Evolutionary conservation across 53 echinoderm and acorn worm genomes (phyloP).

Genomic region (Glandiceps talaboti): DNA sequence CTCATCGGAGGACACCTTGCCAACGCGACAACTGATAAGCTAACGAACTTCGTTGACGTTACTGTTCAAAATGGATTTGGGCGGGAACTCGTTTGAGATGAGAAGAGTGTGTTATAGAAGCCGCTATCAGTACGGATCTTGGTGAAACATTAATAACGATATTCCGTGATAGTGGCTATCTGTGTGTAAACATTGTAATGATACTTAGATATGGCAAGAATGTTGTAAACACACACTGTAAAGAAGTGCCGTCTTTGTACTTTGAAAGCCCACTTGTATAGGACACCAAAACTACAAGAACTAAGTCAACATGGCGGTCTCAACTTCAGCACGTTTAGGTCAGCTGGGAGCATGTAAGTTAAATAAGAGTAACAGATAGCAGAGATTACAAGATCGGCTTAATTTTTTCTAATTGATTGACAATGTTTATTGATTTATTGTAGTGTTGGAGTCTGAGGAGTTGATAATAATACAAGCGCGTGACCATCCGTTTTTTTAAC

Average conservation of each 20-base stretch:
- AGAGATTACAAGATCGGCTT: background rate
- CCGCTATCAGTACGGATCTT: background rate
- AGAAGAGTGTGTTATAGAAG: background rate
- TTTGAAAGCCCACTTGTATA: background rate
- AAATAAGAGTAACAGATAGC: background rate
- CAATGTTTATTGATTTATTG: background rate
- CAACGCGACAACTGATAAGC: too few species aligned
- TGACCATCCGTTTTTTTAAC: too few species aligned
- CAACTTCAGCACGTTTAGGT: background rate
- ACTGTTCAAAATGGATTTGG: background rate
- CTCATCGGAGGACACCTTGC: too few species aligned
- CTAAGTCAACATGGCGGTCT: background rate
- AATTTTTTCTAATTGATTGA: background rate
- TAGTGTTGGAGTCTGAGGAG: too few species aligned
- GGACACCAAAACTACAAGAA: background rate
- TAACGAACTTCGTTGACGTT: too few species aligned
- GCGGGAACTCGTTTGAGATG: too few species aligned
- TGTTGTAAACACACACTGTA: background rate
- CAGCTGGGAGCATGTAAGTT: background rate
- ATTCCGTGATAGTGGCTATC: background rate
- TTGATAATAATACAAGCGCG: too few species aligned
- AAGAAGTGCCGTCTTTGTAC: background rate
- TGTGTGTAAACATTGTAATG: background rate
- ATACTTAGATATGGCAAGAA: background rate
- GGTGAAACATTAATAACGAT: background rate